Base-by-base conservation (phyloP, 2,888 invertebrate genomes). In the Troides aeacus region DNA sequence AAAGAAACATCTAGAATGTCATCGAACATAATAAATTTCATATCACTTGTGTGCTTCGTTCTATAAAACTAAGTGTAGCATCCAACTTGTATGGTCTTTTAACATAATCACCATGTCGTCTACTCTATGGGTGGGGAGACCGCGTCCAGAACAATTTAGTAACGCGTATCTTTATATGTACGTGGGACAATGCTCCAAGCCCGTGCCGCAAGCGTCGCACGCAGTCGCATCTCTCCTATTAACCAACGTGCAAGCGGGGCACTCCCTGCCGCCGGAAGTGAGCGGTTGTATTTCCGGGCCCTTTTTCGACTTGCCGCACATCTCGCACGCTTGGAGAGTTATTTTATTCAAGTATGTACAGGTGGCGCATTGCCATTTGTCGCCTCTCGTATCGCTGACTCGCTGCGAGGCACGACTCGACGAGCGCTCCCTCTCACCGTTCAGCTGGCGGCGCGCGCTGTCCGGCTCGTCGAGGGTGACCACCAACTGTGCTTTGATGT, bases 201-300 rank as follows among this genome's bases (percentile, higher is more conserved):
- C 94, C 10, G 93, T 90, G 24, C 93, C 93, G 83, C 97, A 97
- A 23, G 95, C 96, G 76, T 94, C 95, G 81, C 97, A 97, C 15
- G 81, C 81, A 56, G 89, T 89, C 10, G 94, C 94, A 67, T 94
- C 94, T 77, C 94, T 94, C 61, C 94, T 93, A 80, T 97, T 97
- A 57, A 97, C 96, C 62, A 96, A 89, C 2, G 97, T 97, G 82
- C 97, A 97, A 39, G 94, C 89, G 0, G 95, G 95, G 75, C 97
- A 97, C 81, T 96, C 95, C 63, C 95, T 93, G 0, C 96, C 96
- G 0, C 96, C 96, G 15, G 96, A 95, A 23, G 94, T 94, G 62
- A 96, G 87, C 0, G 95, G 95, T 72, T 93, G 93, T 36, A 94
- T 92, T 77, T 94, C 94, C 7, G 94, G 93, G 0, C 94, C 95